phyloP scores from a whole-genome alignment of 2,888 invertebrate genomes.

The Xestoiulus laeticollis region DNA sequence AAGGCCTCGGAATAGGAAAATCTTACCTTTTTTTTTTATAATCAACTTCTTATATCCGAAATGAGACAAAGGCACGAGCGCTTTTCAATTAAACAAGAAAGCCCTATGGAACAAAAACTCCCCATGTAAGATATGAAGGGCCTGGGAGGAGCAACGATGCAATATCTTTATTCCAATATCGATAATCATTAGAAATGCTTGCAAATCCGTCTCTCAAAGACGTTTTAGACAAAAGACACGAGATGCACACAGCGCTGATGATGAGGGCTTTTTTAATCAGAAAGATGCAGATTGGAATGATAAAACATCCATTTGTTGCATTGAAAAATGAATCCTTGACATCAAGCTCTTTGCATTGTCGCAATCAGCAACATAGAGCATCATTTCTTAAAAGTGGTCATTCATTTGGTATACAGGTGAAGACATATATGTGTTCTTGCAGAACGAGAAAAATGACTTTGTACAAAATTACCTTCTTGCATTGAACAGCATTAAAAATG shows the following conservation, averaged over 20 bases:
- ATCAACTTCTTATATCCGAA: neutral
- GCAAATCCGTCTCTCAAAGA: neutral
- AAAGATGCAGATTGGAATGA: neutral
- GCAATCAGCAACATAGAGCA: neutral
- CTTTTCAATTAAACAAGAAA: slow-evolving; percentile 22
- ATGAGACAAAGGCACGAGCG: slow-evolving; percentile 33
- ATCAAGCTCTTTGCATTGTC: neutral
- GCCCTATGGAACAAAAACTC: neutral
- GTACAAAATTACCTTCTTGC: too few relatives aligned
- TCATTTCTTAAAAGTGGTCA: too few relatives aligned
- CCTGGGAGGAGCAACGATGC: neutral
- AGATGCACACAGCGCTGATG: neutral
- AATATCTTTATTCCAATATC: neutral
- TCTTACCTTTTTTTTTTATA: neutral
- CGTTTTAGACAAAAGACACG: neutral
- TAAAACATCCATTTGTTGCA: neutral
- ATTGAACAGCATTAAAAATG: too few relatives aligned
- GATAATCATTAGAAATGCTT: neutral
- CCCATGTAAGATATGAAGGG: neutral
- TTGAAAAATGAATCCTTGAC: neutral
- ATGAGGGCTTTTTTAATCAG: neutral
- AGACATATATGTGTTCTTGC: too few relatives aligned
- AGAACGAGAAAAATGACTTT: too few relatives aligned
- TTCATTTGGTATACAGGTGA: too few relatives aligned
- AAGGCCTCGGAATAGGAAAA: neutral